Percentiles rank a stretch among this genome's conserved stretches.
phyloP scores from a whole-genome alignment of 2,888 invertebrate genomes.

The Polietes domitor region DNA sequence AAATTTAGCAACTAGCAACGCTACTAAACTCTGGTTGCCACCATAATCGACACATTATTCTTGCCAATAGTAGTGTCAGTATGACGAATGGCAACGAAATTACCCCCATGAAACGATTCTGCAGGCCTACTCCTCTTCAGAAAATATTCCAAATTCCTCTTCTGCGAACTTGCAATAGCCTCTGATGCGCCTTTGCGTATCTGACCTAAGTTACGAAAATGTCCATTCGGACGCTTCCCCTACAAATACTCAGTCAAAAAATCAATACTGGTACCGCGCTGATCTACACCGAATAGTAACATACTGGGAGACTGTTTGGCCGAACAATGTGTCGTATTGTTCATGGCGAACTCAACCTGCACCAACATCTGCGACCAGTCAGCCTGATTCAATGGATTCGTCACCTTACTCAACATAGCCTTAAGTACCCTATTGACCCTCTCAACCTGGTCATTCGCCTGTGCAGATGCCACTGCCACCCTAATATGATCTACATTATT shows the following conservation, averaged over 20 bases:
- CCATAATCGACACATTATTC: too few species aligned
- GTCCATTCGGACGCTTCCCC: too few species aligned
- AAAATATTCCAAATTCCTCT: too few species aligned
- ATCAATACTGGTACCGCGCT: too few species aligned
- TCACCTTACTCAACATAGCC: conserved; percentile 54
- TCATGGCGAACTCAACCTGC: conserved; percentile 70
- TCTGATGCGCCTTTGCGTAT: too few species aligned
- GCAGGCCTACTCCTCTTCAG: conserved; percentile 66
- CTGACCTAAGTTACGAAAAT: too few species aligned
- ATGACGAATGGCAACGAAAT: conserved; percentile 57
- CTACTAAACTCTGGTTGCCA: too few species aligned
- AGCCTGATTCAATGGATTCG: conserved; percentile 32
- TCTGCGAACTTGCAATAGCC: too few species aligned
- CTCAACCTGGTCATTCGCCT: conserved; percentile 54
- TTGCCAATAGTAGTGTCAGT: conserved; percentile 64
- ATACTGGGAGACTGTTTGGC: too few species aligned
- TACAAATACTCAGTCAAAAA: too few species aligned
- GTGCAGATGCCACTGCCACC: conserved; percentile 48
- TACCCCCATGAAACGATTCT: conserved; percentile 51
- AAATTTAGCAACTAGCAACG: too few species aligned
- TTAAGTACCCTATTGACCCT: conserved; percentile 50
- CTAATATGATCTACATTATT: conserved; percentile 54
- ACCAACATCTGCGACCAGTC: conserved; percentile 49
- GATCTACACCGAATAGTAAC: too few species aligned
- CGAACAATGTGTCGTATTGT: conserved; percentile 71